Conservation (phyloP, 2,113 vertebrate genomes). For the Indicator maculatus region DNA sequence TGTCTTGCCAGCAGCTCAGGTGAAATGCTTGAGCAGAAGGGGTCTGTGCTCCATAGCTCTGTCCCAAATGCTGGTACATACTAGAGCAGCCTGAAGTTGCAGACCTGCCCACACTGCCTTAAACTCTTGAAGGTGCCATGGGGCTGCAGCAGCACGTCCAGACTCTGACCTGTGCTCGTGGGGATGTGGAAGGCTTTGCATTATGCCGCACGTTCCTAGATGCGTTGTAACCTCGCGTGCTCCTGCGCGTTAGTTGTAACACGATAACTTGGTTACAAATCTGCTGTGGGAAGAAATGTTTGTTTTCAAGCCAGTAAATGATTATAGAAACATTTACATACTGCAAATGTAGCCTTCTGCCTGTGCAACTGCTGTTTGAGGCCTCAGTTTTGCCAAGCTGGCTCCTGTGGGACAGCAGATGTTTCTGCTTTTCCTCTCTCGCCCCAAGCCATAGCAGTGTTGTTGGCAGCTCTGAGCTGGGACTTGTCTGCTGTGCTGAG, state of each 20-base stretch:
- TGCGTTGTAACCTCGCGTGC: not conserved
- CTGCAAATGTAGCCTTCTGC: not conserved
- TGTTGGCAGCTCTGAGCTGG: not conserved
- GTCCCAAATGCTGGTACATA: not conserved
- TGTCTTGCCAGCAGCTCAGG: not conserved
- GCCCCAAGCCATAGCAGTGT: not conserved
- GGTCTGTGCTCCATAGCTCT: not conserved
- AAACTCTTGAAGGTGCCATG: not conserved
- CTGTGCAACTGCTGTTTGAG: not conserved
- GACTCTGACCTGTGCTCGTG: not conserved
- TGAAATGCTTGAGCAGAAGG: not conserved
- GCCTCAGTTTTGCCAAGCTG: conserved; percentile 20
- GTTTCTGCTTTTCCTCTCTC: conserved; percentile 22
- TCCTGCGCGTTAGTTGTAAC: not conserved
- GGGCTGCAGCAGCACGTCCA: not conserved
- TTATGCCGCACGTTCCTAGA: not conserved
- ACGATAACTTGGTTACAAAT: not conserved
- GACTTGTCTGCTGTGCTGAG: not conserved
- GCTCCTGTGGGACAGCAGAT: conserved; percentile 18
- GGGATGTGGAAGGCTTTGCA: fast-evolving
- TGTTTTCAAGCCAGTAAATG: not conserved
- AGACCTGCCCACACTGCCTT: not conserved
- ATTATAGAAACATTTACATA: conserved; percentile 28
- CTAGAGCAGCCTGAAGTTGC: not conserved
- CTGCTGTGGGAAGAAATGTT: not conserved